Evolutionary conservation across 2,888 invertebrate genomes (phyloP).

Genomic region (Carabus problematicus): DNA sequence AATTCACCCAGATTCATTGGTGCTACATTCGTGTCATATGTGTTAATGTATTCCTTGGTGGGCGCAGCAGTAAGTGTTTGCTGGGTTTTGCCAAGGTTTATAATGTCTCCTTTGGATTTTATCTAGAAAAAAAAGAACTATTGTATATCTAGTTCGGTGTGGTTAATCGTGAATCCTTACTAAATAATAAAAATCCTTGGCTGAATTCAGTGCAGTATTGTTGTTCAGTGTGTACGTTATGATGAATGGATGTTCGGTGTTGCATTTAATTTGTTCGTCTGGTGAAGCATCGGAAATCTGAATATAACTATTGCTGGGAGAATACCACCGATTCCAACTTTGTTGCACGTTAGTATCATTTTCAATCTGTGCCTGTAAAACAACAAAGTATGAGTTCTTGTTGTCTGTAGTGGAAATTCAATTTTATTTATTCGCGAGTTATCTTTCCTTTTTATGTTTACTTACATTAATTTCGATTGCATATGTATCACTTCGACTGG

Average conservation of each 20-base stretch:
- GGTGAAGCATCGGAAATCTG: constrained; percentile 49
- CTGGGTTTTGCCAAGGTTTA: constrained; percentile 51
- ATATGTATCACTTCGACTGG: constrained; percentile 53
- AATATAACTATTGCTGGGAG: constrained; percentile 55
- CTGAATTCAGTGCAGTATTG: constrained; percentile 26
- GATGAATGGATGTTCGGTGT: constrained; percentile 53
- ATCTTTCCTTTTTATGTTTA: constrained; percentile 9
- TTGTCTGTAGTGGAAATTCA: not conserved
- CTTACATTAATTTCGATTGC: constrained; percentile 55
- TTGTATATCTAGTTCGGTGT: not conserved
- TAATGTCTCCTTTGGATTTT: constrained; percentile 53
- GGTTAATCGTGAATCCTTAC: constrained; percentile 13
- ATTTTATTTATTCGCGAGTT: not conserved
- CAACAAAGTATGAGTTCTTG: not conserved
- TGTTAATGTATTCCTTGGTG: constrained; percentile 44
- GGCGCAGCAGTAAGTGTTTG: constrained; percentile 47
- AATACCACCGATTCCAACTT: constrained; percentile 49
- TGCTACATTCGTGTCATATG: constrained; percentile 50
- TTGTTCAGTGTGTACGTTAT: constrained; percentile 51
- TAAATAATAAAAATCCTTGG: constrained; percentile 43
- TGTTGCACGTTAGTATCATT: too few relatives aligned
- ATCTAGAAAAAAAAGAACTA: constrained; percentile 53
- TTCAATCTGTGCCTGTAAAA: not conserved
- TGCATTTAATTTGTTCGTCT: constrained; percentile 51
- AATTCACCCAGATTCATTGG: constrained; percentile 55